Percentiles rank a stretch among this genome's conserved stretches.
These are phyloP conservation scores for Ciconia stormi DNA, from an alignment of 2,113 vertebrate genomes.

Conservation along the genomic window DNA sequence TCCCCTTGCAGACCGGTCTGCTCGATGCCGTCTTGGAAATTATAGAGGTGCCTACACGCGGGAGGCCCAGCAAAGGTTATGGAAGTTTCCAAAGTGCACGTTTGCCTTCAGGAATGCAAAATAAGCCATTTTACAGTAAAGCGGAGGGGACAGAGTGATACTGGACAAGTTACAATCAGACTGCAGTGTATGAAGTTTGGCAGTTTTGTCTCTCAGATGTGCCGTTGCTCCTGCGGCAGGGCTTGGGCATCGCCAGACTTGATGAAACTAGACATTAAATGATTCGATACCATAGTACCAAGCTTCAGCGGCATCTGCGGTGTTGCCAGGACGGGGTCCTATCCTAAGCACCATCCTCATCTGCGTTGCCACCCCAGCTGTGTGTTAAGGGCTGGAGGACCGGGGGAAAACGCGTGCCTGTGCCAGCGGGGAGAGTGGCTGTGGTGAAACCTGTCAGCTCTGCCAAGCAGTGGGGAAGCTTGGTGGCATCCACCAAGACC, in stretches of 20 bases:
- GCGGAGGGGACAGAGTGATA: neutral
- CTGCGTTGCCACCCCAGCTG: fast-evolving
- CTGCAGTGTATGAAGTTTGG: neutral
- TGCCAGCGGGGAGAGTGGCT: fast-evolving
- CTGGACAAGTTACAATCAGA: neutral
- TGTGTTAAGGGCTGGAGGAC: fast-evolving
- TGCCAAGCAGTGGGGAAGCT: neutral
- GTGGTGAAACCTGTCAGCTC: neutral
- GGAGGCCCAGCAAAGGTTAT: neutral
- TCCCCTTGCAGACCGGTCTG: neutral
- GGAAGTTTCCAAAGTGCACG: neutral
- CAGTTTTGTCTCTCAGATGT: neutral
- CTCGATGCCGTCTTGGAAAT: neutral
- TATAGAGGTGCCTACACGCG: fast-evolving
- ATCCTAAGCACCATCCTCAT: fast-evolving
- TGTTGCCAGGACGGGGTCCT: neutral
- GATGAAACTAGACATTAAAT: neutral
- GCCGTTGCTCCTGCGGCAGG: neutral
- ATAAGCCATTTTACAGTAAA: neutral
- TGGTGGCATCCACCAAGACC: neutral
- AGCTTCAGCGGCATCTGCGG: neutral
- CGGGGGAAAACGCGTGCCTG: fast-evolving
- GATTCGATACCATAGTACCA: neutral
- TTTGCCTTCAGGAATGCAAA: neutral
- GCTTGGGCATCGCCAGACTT: neutral